Evolutionary conservation across 2,113 vertebrate genomes (phyloP).

Genomic region (Thermophis baileyi): DNA sequence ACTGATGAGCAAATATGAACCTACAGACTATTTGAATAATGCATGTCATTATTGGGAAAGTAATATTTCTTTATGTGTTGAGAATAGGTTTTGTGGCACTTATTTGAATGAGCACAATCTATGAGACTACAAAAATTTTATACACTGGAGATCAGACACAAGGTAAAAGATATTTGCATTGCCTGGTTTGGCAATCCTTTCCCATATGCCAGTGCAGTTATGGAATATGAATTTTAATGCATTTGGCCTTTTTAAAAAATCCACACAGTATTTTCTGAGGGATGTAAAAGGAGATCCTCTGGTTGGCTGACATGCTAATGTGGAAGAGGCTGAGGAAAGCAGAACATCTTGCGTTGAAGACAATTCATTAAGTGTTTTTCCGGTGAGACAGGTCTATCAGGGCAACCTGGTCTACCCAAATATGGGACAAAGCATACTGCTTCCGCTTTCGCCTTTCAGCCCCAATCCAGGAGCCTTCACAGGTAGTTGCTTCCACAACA

Average conservation of each 20-base stretch:
- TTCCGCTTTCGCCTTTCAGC: too few species aligned
- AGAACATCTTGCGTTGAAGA: not conserved
- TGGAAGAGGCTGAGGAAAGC: not conserved
- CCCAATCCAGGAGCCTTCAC: too few species aligned
- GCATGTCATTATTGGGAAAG: not conserved
- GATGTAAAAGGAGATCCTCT: not conserved
- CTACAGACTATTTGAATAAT: not conserved
- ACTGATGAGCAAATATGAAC: conserved; percentile 9
- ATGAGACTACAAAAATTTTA: not conserved
- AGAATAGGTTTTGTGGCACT: not conserved
- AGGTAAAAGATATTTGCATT: not conserved
- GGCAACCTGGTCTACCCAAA: too few species aligned
- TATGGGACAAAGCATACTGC: too few species aligned
- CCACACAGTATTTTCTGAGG: not conserved
- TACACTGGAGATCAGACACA: not conserved
- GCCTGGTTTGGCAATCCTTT: not conserved
- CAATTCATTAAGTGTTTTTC: too few species aligned
- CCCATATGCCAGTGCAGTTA: not conserved
- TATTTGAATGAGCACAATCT: not conserved
- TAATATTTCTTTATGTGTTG: not conserved
- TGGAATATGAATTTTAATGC: not conserved
- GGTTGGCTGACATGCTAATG: not conserved
- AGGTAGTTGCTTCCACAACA: too few species aligned
- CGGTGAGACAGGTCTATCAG: too few species aligned
- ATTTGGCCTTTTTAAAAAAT: not conserved